These are phyloP conservation scores for Cromileptes altivelis DNA, from an alignment of 2,113 vertebrate genomes.

Conservation along the genomic window DNA sequence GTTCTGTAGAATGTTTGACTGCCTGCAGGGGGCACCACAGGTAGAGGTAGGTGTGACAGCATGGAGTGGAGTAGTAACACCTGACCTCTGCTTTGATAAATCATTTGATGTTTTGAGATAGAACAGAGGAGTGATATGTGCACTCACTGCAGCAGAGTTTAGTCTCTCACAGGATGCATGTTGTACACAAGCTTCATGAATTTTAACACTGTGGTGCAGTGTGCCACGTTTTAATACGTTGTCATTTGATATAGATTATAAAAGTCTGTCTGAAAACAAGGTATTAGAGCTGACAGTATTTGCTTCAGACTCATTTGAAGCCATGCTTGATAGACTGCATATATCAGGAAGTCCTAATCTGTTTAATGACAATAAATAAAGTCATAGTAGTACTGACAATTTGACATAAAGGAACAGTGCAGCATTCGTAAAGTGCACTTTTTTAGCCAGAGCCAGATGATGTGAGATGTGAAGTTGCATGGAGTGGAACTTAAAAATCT, in stretches of 20 bases:
- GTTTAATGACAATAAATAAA: background rate
- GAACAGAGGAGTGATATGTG: background rate
- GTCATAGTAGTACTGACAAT: too few species aligned
- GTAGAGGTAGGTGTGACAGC: slow-evolving; percentile 68
- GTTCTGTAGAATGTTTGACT: slow-evolving; percentile 70
- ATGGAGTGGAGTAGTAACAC: slow-evolving; percentile 46
- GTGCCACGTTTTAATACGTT: background rate
- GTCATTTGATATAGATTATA: background rate
- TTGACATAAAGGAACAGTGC: background rate
- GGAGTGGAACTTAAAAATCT: background rate
- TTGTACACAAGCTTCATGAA: background rate
- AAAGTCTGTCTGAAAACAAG: background rate
- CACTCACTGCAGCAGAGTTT: background rate
- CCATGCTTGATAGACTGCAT: background rate
- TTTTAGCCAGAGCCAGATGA: background rate
- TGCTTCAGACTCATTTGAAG: background rate
- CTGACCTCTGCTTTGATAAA: background rate
- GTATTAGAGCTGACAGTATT: background rate
- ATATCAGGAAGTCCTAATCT: background rate
- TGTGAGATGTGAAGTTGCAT: background rate
- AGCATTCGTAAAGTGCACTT: background rate
- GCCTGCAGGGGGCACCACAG: slow-evolving; percentile 68
- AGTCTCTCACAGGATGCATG: background rate
- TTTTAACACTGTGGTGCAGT: background rate
- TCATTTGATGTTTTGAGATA: background rate